These are phyloP conservation scores for Cryptomyrus ogoouensis DNA, from an alignment of 2,113 vertebrate genomes.

Conservation along the genomic window DNA sequence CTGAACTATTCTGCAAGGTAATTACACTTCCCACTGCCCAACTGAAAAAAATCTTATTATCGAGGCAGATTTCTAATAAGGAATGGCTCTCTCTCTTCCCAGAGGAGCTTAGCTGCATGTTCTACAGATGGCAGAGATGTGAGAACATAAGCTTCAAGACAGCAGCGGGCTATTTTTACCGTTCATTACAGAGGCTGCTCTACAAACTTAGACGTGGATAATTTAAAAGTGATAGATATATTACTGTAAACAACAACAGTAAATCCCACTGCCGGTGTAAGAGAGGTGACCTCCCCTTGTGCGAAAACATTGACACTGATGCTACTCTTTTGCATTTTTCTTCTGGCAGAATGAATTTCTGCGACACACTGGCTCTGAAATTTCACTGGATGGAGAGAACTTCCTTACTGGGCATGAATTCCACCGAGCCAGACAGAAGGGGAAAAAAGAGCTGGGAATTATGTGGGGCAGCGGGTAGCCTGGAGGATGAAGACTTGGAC, in stretches of 20 bases:
- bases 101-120: background rate
- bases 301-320: background rate
- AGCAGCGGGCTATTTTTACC: background rate
- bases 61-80: background rate
- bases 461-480: slow-evolving; percentile 10
- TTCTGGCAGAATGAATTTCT: background rate
- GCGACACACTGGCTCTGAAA: background rate
- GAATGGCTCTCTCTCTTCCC: background rate
- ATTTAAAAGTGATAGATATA: slow-evolving; percentile 8
- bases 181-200: background rate
- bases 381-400: background rate
- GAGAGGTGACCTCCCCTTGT: background rate
- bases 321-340: background rate
- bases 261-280: background rate
- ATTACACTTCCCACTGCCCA: slow-evolving; percentile 6
- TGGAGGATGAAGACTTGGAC: slow-evolving; percentile 1
- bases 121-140: background rate
- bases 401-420: background rate
- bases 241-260: background rate
- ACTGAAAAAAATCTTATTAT: background rate
- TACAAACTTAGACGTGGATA: background rate
- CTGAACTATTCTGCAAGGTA: slow-evolving; percentile 1
- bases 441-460: background rate
- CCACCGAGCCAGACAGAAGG: slow-evolving; percentile 3
- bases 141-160: background rate